phyloP scores from a whole-genome alignment of 2,113 vertebrate genomes.

The Rhinopomastus cyanomelas region DNA sequence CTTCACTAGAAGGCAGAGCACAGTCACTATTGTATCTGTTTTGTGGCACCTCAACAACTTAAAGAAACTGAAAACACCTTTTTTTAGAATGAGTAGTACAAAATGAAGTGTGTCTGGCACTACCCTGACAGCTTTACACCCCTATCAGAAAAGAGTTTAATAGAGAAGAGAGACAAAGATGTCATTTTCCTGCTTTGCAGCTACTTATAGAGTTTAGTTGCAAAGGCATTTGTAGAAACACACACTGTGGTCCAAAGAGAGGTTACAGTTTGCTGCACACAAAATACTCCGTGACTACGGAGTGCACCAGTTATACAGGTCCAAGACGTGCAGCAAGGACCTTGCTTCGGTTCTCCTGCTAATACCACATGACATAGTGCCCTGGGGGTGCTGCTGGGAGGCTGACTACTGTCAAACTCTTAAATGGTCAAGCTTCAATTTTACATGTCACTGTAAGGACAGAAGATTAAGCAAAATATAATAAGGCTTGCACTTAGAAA shows the following conservation, averaged over 20 bases:
- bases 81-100: neutral
- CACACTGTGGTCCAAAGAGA: neutral
- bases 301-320: neutral
- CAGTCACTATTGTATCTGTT: neutral
- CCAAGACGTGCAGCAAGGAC: neutral
- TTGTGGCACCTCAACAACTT: neutral
- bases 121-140: neutral
- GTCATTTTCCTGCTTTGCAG: neutral
- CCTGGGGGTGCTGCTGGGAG: conserved; percentile 12
- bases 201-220: neutral
- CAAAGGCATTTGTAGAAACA: neutral
- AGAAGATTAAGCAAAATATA: conserved; percentile 9
- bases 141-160: neutral
- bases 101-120: neutral
- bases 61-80: neutral
- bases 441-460: neutral
- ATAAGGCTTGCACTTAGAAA: neutral
- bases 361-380: conserved; percentile 24
- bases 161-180: neutral
- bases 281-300: neutral
- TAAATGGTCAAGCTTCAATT: conserved; percentile 51
- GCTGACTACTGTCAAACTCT: neutral
- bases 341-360: neutral
- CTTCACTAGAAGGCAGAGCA: neutral
- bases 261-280: neutral